These are phyloP conservation scores for Schizopygopsis malacanthus DNA, from an alignment of 2,797 vertebrate genomes.

Conservation along the genomic window DNA sequence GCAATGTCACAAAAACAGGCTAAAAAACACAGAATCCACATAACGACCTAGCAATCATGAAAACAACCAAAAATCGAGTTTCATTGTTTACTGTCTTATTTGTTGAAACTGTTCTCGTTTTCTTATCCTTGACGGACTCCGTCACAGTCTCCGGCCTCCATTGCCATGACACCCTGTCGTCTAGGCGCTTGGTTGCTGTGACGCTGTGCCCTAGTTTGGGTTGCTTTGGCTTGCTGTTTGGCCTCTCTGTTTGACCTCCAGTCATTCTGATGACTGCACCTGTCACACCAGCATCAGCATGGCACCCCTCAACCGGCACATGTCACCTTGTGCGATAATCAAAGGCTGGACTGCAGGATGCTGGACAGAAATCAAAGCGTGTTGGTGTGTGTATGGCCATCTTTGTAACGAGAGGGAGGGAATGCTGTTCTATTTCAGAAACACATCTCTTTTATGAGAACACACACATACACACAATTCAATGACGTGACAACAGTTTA, in stretches of 20 bases:
- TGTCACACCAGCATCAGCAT: slow-evolving; percentile 54
- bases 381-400: slow-evolving; percentile 24
- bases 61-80: not conserved
- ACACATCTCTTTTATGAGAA: not conserved
- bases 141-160: slow-evolving; percentile 21
- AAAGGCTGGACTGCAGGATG: slow-evolving; percentile 36
- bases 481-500: not conserved
- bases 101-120: not conserved
- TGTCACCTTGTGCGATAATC: slow-evolving; percentile 56
- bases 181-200: slow-evolving; percentile 23
- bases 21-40: not conserved
- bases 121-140: slow-evolving; percentile 23
- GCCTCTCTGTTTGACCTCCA: slow-evolving; percentile 47
- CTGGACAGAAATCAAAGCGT: slow-evolving; percentile 39
- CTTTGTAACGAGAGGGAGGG: not conserved
- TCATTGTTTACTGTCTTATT: not conserved
- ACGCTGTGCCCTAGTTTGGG: slow-evolving; percentile 41
- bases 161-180: slow-evolving; percentile 58
- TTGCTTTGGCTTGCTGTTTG: slow-evolving; percentile 49
- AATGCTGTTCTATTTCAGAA: not conserved
- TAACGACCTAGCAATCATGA: not conserved
- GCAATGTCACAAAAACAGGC: not conserved
- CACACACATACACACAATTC: not conserved
- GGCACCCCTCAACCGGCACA: slow-evolving; percentile 56
- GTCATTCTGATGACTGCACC: slow-evolving; percentile 51